Percentiles rank a stretch among this genome's conserved stretches.
Conservation (phyloP, 2,113 vertebrate species). For the Athene cunicularia region DNA sequence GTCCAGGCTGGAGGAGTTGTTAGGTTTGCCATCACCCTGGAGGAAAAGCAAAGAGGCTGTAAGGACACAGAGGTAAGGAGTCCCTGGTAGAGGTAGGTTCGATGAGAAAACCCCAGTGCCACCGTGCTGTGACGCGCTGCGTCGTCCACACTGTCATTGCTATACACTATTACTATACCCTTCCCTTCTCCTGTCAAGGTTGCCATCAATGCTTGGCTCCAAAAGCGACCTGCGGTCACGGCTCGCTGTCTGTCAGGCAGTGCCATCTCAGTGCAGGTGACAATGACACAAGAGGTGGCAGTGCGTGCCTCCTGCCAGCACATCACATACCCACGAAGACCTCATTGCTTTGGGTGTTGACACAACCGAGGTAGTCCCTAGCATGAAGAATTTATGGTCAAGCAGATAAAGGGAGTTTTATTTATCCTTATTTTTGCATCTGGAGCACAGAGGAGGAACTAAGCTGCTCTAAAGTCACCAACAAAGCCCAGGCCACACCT, state of each 20-base stretch:
- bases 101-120: not conserved
- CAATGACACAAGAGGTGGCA: not conserved
- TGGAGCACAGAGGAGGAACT: not conserved
- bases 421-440: not conserved
- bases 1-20: constrained; percentile 22
- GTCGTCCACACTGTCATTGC: not conserved
- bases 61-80: not conserved
- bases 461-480: not conserved
- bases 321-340: not conserved
- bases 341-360: accelerated
- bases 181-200: not conserved
- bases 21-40: constrained; percentile 43
- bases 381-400: accelerated
- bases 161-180: not conserved
- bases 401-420: not conserved
- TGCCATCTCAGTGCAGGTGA: not conserved
- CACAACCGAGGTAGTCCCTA: not conserved
- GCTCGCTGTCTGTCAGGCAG: not conserved
- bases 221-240: not conserved
- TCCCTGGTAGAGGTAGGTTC: not conserved
- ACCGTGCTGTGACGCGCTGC: accelerated
- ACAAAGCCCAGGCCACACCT: not conserved
- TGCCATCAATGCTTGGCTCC: not conserved
- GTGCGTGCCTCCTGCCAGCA: not conserved
- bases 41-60: not conserved